Evolutionary conservation across 2,888 invertebrate species (phyloP), one percentile per base, ranked within the genome.

Genomic region (Megamerina dolium): DNA sequence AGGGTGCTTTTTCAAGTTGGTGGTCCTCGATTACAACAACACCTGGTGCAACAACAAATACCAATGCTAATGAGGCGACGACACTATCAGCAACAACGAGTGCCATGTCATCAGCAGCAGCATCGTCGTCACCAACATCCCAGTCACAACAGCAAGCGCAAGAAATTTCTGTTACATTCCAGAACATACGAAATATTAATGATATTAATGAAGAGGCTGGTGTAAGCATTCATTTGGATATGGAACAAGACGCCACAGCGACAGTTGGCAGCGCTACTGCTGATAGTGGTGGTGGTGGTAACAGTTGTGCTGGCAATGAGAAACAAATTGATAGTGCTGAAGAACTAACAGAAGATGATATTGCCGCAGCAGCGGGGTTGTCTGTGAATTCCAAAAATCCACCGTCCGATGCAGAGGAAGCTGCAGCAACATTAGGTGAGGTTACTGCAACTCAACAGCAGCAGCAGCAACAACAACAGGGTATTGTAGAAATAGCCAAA

Each of bases 1-100:
- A 86, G 64, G 90, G 90, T 13, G 89, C 88, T 1, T 80, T 91
- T 39, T 82, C 87, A 1, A 87, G 80, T 61, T 90, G 89, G 89
- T 90, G 88, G 88, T 85, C 80, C 58, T 81, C 82, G 19, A 72
- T 85, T 36, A 79, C 79, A 14, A 75, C 81, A 14, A 74, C 78
- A 16, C 78, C 76, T 8, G 34, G 46, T 12, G 23, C 43, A 4
- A 18, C 41, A 2, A 35, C 40, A 8, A 14, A 9, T 13, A 16
- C 44, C 13, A 37, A 18, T n/a, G 30, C 21, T 31, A 44, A 41
- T 19, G 48, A 26, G 3, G 18, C 6, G 6, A 10, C 23, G 10
- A 23, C 23, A 21, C 27, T 39, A 2, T 21, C 45, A 21, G n/a
- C 44, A 8, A 20, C 43, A 9, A 31, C 42, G 2, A n/a, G n/a